Conservation (phyloP, 2,113 vertebrate genomes). For the Oryzias javanicus region DNA sequence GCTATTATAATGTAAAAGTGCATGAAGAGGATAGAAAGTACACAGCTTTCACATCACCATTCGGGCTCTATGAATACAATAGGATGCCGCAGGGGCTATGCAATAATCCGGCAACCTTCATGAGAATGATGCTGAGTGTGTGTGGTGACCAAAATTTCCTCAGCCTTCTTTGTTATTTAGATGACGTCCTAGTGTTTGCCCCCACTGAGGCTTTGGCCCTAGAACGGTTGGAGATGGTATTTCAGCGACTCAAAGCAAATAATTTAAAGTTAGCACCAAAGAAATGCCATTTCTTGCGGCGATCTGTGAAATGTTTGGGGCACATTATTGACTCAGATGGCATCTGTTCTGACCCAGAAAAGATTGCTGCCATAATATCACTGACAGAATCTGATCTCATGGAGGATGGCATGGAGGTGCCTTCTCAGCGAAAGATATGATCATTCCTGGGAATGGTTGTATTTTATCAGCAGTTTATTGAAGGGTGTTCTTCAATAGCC, state of each 20-base stretch:
- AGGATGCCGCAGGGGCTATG: too few species aligned
- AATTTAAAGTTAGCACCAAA: too few species aligned
- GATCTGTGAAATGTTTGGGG: slow-evolving; percentile 6
- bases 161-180: too few species aligned
- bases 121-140: too few species aligned
- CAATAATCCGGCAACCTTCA: too few species aligned
- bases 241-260: too few species aligned
- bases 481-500: neutral
- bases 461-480: neutral
- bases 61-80: too few species aligned
- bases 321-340: neutral
- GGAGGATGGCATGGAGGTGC: neutral
- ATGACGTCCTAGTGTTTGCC: too few species aligned
- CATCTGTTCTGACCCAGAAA: neutral
- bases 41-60: slow-evolving; percentile 5
- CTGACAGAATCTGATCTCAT: neutral
- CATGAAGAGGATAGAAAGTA: slow-evolving; percentile 17
- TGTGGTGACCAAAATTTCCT: too few species aligned
- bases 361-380: neutral
- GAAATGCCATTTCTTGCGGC: neutral
- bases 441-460: slow-evolving; percentile 1
- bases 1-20: slow-evolving; percentile 10
- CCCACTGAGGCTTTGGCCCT: too few species aligned
- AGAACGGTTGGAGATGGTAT: too few species aligned
- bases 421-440: neutral